These are phyloP conservation scores for Eidolon dupreanum DNA, from an alignment of 2,797 vertebrate species.

Conservation along the genomic window DNA sequence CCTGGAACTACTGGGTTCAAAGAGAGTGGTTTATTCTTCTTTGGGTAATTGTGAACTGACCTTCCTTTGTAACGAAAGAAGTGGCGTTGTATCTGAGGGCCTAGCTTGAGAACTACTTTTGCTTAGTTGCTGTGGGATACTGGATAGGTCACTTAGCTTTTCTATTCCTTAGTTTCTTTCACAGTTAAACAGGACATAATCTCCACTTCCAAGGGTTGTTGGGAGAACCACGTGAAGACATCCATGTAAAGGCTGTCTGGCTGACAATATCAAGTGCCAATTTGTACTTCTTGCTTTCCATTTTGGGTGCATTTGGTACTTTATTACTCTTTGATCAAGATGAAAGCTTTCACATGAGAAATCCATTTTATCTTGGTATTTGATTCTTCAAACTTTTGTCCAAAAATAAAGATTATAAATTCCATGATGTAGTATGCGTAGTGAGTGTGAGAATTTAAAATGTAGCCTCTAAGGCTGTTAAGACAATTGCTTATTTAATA, in stretches of 20 bases:
- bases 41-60: not conserved
- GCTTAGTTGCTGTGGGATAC: not conserved
- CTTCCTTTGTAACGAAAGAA: not conserved
- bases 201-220: not conserved
- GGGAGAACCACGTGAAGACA: not conserved
- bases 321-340: conserved; percentile 45
- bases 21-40: not conserved
- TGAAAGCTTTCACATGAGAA: conserved; percentile 32
- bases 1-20: not conserved
- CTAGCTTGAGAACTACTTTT: not conserved
- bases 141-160: not conserved
- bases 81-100: not conserved
- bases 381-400: conserved; percentile 4
- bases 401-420: conserved; percentile 25
- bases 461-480: not conserved
- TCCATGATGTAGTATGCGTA: not conserved
- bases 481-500: conserved; percentile 46
- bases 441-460: conserved; percentile 21
- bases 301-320: not conserved
- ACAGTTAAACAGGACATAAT: not conserved
- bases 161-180: not conserved
- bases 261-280: not conserved
- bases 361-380: conserved; percentile 30
- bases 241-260: not conserved
- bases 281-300: not conserved